Percentiles rank a stretch among this genome's conserved stretches.
phyloP scores from a whole-genome alignment of 2,113 vertebrate species.

The Ptilorrhoa leucosticta region DNA sequence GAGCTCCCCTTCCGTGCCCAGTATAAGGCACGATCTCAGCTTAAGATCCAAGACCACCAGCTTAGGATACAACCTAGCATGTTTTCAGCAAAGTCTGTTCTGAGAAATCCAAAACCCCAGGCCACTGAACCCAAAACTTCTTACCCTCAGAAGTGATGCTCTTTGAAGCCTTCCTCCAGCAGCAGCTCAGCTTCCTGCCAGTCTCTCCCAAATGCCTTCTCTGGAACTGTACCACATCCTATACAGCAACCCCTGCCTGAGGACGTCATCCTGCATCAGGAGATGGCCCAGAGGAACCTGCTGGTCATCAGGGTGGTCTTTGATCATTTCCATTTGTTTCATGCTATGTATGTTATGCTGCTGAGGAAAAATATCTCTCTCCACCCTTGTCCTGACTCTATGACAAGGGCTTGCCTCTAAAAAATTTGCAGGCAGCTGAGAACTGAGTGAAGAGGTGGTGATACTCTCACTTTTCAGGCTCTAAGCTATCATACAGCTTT shows the following conservation, averaged over 20 bases:
- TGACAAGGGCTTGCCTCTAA: not conserved
- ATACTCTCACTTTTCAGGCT: not conserved
- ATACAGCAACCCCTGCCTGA: not conserved
- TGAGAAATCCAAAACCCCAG: not conserved
- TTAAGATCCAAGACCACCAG: not conserved
- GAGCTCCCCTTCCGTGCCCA: not conserved
- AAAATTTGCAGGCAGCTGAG: not conserved
- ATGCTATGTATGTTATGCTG: not conserved
- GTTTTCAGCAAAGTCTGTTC: not conserved
- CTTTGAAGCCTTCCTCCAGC: not conserved
- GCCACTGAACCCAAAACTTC: accelerated
- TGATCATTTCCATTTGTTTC: not conserved
- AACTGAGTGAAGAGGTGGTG: not conserved
- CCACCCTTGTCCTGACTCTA: not conserved
- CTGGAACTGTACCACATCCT: not conserved
- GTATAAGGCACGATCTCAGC: not conserved
- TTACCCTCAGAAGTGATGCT: accelerated
- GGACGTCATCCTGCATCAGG: not conserved
- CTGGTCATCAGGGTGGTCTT: not conserved
- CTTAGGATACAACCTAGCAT: not conserved
- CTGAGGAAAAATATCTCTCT: not conserved
- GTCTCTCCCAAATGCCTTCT: not conserved
- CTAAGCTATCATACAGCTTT: not conserved
- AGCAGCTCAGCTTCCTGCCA: not conserved
- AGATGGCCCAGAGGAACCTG: accelerated